Evolutionary conservation across 2,113 vertebrate genomes (phyloP).

Genomic region (Cnemophilus loriae): DNA sequence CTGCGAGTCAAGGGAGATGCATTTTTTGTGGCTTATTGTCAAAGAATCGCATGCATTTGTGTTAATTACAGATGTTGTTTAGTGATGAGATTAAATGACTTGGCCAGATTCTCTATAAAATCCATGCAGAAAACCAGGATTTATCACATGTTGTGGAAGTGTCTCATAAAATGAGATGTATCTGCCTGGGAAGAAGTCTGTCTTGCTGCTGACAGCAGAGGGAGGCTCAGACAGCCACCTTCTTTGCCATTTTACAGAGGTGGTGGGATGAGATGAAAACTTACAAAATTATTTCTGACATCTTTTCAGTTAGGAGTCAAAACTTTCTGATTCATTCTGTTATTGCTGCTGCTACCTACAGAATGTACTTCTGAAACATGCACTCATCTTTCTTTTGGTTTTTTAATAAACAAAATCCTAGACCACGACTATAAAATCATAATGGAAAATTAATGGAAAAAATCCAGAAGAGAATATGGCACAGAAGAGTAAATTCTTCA

Average conservation of each 20-base stretch:
- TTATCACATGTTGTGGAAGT: background rate
- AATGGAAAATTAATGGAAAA: background rate
- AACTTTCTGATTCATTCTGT: background rate
- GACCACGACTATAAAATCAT: rapidly evolving
- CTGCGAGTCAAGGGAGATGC: background rate
- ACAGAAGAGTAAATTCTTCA: background rate
- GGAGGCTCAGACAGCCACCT: background rate
- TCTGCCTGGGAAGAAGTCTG: background rate
- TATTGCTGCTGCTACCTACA: background rate
- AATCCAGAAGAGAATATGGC: background rate
- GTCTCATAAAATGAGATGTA: background rate
- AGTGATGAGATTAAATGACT: background rate
- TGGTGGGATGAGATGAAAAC: background rate
- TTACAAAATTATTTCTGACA: background rate
- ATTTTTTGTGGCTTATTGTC: background rate
- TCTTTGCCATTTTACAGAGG: background rate
- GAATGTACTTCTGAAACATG: background rate
- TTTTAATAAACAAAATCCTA: background rate
- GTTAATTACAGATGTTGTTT: background rate
- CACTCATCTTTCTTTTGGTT: background rate
- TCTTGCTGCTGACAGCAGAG: background rate
- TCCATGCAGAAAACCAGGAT: background rate
- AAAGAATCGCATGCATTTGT: background rate
- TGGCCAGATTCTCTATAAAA: background rate
- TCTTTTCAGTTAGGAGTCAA: background rate